Conservation (phyloP, 64 coral and sea anemone genomes). For the Actinia equina region DNA sequence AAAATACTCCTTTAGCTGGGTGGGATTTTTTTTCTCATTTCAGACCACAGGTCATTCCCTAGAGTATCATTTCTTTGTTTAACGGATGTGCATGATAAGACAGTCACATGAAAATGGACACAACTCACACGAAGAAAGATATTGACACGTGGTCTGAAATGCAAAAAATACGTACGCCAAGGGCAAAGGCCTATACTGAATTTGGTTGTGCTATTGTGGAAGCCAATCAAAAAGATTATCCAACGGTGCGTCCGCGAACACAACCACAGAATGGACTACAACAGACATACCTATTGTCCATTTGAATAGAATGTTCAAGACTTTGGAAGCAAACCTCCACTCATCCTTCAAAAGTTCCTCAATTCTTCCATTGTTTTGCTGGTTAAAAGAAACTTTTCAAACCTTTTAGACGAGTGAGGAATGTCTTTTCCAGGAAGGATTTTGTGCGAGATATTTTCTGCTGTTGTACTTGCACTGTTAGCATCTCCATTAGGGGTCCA, state of each 20-base stretch:
- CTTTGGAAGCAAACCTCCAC: conserved; percentile 58
- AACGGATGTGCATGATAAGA: too few relatives aligned
- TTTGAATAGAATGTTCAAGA: conserved; percentile 53
- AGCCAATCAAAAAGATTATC: conserved; percentile 53
- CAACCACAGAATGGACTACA: conserved; percentile 25
- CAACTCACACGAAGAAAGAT: too few relatives aligned
- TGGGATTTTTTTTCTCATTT: too few relatives aligned
- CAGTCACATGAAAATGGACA: too few relatives aligned
- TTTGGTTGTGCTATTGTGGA: neutral
- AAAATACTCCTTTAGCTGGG: too few relatives aligned
- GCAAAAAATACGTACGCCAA: too few relatives aligned
- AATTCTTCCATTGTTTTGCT: conserved; percentile 18
- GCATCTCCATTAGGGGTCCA: neutral
- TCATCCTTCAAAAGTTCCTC: conserved; percentile 43
- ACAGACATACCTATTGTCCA: conserved; percentile 30
- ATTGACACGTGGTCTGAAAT: too few relatives aligned
- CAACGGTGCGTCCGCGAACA: conserved; percentile 53
- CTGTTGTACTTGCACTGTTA: neutral
- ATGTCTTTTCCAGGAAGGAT: neutral
- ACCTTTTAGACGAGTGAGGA: neutral
- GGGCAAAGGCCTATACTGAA: too few relatives aligned
- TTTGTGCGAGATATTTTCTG: neutral
- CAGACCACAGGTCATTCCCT: too few relatives aligned
- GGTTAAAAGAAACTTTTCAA: conserved; percentile 10
- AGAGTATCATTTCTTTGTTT: too few relatives aligned